Conservation (phyloP, 2,797 vertebrate species). For the Rousettus madagascariensis region DNA sequence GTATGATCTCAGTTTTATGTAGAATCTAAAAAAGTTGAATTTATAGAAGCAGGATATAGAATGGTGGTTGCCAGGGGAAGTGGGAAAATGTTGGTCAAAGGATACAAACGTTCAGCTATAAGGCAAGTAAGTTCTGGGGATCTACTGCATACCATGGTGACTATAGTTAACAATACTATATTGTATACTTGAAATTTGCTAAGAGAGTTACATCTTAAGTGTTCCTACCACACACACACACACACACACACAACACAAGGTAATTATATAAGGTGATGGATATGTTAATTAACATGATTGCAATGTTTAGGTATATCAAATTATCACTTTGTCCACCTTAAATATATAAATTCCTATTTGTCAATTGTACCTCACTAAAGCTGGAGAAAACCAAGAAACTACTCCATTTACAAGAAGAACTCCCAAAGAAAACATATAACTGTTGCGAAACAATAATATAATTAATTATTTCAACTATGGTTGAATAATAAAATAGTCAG, state of each 20-base stretch:
- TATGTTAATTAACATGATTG: not conserved
- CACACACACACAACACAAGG: not conserved
- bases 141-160: not conserved
- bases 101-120: not conserved
- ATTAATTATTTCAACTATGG: not conserved
- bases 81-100: not conserved
- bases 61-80: not conserved
- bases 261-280: not conserved
- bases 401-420: not conserved
- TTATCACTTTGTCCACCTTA: not conserved
- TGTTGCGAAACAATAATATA: not conserved
- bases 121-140: not conserved
- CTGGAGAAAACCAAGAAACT: not conserved
- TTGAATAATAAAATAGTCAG: not conserved
- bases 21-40: not conserved
- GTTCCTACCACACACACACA: not conserved
- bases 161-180: not conserved
- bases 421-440: not conserved
- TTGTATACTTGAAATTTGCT: not conserved
- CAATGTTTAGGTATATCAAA: not conserved
- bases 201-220: not conserved
- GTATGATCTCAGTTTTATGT: not conserved
- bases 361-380: not conserved
- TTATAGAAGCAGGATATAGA: not conserved
- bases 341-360: not conserved